Conservation (phyloP, 2,888 invertebrate species). For the Teleiodes luculella region DNA sequence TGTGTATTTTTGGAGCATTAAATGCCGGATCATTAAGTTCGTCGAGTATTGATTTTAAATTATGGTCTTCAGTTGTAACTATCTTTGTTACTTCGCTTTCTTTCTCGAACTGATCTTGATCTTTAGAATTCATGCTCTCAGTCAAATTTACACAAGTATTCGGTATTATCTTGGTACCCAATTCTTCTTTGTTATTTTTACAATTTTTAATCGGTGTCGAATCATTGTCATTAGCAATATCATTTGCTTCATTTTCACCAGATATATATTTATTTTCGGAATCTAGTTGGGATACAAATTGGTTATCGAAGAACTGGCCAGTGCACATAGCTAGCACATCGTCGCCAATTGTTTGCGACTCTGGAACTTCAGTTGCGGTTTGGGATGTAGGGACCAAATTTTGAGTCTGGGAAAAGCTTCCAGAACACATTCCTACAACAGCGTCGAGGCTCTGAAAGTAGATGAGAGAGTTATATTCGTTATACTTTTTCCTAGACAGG, state of each 20-base stretch:
- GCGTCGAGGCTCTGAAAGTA: slow-evolving; percentile 65
- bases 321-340: slow-evolving; percentile 77
- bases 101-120: neutral
- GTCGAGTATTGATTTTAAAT: slow-evolving; percentile 54
- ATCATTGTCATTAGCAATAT: neutral
- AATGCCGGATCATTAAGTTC: slow-evolving; percentile 58
- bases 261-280: slow-evolving; percentile 22
- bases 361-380: slow-evolving; percentile 37
- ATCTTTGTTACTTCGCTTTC: slow-evolving; percentile 27
- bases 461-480: too few species aligned
- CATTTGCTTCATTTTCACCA: neutral
- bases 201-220: neutral
- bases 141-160: neutral
- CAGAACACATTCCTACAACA: slow-evolving; percentile 78
- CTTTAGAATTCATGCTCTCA: neutral
- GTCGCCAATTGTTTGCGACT: slow-evolving; percentile 61
- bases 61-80: slow-evolving; percentile 23
- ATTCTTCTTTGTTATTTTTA: neutral
- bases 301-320: slow-evolving; percentile 75
- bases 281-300: slow-evolving; percentile 49
- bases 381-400: slow-evolving; percentile 57
- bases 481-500: too few species aligned
- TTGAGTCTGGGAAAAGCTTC: slow-evolving; percentile 61
- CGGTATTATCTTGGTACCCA: neutral
- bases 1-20: slow-evolving; percentile 47